A percentile compares a stretch with the other conserved stretches of the same genome.
phyloP scores from a whole-genome alignment of 2,797 vertebrate species.

The Huso huso region DNA sequence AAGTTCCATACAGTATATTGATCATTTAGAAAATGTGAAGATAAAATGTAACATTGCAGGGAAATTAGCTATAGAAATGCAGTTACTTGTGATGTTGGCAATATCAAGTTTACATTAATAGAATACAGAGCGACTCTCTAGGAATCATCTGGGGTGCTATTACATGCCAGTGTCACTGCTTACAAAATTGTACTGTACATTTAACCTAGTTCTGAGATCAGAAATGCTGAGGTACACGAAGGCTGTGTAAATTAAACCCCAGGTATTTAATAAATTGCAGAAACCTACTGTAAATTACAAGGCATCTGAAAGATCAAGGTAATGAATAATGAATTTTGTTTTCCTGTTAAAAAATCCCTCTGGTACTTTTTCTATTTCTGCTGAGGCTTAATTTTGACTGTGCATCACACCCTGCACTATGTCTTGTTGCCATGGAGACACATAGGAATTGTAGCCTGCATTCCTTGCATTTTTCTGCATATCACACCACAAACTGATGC shows the following conservation, averaged over 20 bases:
- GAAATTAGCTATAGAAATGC: no score
- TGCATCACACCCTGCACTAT: conserved; percentile 48
- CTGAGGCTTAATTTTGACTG: conserved; percentile 63
- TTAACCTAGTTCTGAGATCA: background rate
- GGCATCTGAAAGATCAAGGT: conserved; percentile 25
- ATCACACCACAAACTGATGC: conserved; percentile 49
- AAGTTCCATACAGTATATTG: no score
- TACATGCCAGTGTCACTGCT: background rate
- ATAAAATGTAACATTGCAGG: no score
- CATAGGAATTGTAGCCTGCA: conserved; percentile 55
- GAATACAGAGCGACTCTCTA: no score
- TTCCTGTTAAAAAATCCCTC: conserved; percentile 39
- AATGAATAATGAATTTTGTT: conserved; percentile 49
- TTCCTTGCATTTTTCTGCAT: conserved; percentile 58
- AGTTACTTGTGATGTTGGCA: no score
- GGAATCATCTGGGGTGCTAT: no score
- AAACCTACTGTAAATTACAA: conserved; percentile 19
- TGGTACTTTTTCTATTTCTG: conserved; percentile 46
- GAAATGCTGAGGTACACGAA: background rate
- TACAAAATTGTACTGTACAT: background rate
- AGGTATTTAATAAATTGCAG: conserved; percentile 23
- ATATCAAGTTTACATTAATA: no score
- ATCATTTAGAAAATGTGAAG: no score
- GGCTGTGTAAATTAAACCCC: conserved; percentile 22
- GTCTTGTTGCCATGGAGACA: conserved; percentile 86